These are phyloP conservation scores for Sceloporus tristichus DNA, from an alignment of 2,113 vertebrate genomes.

Conservation along the genomic window DNA sequence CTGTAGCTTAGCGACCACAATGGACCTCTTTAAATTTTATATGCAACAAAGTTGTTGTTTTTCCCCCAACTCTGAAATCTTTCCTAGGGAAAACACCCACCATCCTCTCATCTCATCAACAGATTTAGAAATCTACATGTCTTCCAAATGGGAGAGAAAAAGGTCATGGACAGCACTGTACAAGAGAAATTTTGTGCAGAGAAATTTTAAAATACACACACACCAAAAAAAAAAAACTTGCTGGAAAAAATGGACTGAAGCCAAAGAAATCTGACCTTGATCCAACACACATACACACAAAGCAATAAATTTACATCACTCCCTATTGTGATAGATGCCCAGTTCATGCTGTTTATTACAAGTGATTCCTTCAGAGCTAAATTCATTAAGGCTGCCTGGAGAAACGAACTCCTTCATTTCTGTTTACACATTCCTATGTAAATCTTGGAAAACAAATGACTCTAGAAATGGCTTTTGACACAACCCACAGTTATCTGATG, in stretches of 20 bases:
- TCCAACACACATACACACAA: background rate
- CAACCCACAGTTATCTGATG: background rate
- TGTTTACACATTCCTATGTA: background rate
- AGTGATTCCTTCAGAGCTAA: background rate
- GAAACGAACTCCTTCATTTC: background rate
- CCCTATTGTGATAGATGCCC: background rate
- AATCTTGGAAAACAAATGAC: background rate
- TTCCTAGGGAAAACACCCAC: background rate
- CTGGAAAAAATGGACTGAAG: background rate
- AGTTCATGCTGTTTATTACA: background rate
- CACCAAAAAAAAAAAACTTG: background rate
- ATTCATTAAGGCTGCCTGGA: background rate
- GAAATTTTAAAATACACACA: slow-evolving; percentile 20
- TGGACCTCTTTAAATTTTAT: background rate
- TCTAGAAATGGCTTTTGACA: background rate
- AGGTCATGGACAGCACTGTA: background rate
- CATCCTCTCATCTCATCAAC: background rate
- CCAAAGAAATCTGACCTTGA: slow-evolving; percentile 14
- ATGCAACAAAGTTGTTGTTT: slow-evolving; percentile 29
- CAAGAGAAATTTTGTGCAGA: background rate
- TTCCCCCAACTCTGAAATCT: slow-evolving; percentile 6
- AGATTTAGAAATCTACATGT: background rate
- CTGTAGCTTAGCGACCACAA: slow-evolving; percentile 31
- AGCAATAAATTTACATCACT: slow-evolving; percentile 8
- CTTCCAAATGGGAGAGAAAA: background rate